A percentile compares a stretch with the other conserved stretches of the same genome.
Evolutionary conservation across 2,888 invertebrate genomes (phyloP).

Genomic region (Apamea anceps): DNA sequence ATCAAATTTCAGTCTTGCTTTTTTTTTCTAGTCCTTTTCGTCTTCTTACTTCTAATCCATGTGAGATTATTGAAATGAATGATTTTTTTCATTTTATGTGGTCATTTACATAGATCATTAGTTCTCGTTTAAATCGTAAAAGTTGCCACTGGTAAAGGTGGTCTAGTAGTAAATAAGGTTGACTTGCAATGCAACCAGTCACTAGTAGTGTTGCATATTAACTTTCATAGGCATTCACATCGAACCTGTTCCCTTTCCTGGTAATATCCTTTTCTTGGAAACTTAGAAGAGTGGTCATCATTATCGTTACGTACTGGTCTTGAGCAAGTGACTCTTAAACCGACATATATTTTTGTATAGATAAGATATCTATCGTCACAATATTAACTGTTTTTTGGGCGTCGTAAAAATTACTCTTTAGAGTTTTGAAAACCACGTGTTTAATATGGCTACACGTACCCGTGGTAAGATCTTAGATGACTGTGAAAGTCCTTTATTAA

Average conservation of each 20-base stretch:
- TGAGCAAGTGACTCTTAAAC: background rate
- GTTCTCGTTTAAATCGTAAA: background rate
- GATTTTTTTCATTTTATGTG: background rate
- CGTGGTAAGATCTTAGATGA: background rate
- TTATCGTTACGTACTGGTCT: background rate
- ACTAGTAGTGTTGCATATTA: constrained; percentile 4
- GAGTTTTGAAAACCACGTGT: background rate
- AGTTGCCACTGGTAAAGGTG: too few relatives aligned
- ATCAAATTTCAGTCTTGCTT: background rate
- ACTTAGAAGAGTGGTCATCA: constrained; percentile 1
- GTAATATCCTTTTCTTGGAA: constrained; percentile 6
- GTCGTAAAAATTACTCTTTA: too few relatives aligned
- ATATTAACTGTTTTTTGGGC: background rate
- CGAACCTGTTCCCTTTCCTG: constrained; percentile 2
- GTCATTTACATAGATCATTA: background rate
- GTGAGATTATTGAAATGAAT: background rate
- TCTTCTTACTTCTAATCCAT: background rate
- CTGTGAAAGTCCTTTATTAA: background rate
- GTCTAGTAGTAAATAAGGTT: background rate
- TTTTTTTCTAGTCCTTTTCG: too few relatives aligned
- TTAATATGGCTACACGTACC: background rate
- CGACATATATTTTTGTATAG: too few relatives aligned
- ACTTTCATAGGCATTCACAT: background rate
- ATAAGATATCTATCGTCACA: background rate
- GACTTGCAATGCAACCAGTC: background rate